Evolutionary conservation across 2,113 vertebrate species (phyloP).

Genomic region (Callochromis pleurospilus): DNA sequence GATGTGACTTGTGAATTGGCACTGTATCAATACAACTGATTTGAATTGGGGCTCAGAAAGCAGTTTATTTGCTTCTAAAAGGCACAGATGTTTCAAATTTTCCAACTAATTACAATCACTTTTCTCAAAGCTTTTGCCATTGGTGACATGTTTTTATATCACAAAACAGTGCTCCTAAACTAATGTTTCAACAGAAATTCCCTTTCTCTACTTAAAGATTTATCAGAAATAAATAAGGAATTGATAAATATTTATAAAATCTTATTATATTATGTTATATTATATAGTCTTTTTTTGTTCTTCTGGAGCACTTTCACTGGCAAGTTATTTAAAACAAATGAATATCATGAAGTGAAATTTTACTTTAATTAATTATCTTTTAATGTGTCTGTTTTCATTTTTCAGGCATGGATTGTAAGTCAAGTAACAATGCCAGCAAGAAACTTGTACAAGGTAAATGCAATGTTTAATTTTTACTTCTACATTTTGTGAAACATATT

Average conservation of each 20-base stretch:
- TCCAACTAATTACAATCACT: neutral
- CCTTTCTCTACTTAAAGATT: neutral
- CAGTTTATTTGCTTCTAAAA: neutral
- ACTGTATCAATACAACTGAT: neutral
- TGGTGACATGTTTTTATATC: neutral
- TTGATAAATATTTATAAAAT: neutral
- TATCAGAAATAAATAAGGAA: neutral
- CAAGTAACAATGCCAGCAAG: conserved; percentile 72
- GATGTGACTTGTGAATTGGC: neutral
- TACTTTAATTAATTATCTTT: neutral
- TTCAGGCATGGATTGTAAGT: conserved; percentile 85
- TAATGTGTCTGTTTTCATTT: neutral
- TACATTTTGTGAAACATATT: neutral
- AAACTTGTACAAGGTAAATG: conserved; percentile 88
- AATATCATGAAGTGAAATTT: neutral
- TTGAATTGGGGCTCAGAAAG: neutral
- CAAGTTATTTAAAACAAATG: neutral
- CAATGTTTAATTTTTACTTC: neutral
- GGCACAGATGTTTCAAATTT: neutral
- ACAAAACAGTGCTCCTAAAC: neutral
- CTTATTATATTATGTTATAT: neutral
- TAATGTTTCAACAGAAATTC: neutral
- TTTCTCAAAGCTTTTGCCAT: neutral
- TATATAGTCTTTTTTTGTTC: neutral
- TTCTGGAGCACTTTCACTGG: neutral